Conservation (phyloP, 2,888 invertebrate genomes). For the Drosophila monieri region DNA sequence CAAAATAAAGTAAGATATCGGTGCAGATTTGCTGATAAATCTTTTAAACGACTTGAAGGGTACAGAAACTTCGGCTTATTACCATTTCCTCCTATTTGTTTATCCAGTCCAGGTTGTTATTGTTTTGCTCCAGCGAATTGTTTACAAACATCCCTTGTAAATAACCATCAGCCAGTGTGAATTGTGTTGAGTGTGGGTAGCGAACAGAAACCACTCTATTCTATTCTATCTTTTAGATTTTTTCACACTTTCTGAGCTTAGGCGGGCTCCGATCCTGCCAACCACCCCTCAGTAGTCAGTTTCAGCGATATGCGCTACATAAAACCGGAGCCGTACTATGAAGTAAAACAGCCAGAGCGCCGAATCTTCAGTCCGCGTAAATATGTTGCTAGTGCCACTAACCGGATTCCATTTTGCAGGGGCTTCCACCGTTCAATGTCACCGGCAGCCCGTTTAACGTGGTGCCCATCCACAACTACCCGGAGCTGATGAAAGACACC, state of each 20-base stretch:
- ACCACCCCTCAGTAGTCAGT: slow-evolving; percentile 50
- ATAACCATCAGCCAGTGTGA: slow-evolving; percentile 34
- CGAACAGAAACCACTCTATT: slow-evolving; percentile 50
- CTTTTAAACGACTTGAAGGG: not conserved
- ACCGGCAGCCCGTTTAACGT: slow-evolving; percentile 85
- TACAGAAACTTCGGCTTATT: not conserved
- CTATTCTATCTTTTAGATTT: slow-evolving; percentile 72
- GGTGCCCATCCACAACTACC: slow-evolving; percentile 89
- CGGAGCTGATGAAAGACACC: slow-evolving; percentile 89
- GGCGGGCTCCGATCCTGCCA: slow-evolving; percentile 56
- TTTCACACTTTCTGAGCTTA: slow-evolving; percentile 55
- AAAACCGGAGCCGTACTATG: slow-evolving; percentile 83
- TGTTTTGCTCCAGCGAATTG: not conserved
- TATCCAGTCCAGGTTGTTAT: slow-evolving; percentile 2
- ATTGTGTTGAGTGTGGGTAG: slow-evolving; percentile 26
- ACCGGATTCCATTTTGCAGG: slow-evolving; percentile 66
- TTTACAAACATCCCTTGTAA: slow-evolving; percentile 41
- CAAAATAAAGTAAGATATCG: too few species aligned
- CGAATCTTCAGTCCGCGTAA: slow-evolving; percentile 8
- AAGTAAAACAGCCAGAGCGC: slow-evolving; percentile 72
- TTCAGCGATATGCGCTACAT: slow-evolving; percentile 81
- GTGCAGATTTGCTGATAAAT: too few species aligned
- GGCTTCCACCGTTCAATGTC: slow-evolving; percentile 84
- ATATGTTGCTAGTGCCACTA: slow-evolving; percentile 1
- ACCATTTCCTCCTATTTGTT: not conserved